Base-by-base conservation (phyloP, 1,140 invertebrate species). In the Tetramorium parvispinum region DNA sequence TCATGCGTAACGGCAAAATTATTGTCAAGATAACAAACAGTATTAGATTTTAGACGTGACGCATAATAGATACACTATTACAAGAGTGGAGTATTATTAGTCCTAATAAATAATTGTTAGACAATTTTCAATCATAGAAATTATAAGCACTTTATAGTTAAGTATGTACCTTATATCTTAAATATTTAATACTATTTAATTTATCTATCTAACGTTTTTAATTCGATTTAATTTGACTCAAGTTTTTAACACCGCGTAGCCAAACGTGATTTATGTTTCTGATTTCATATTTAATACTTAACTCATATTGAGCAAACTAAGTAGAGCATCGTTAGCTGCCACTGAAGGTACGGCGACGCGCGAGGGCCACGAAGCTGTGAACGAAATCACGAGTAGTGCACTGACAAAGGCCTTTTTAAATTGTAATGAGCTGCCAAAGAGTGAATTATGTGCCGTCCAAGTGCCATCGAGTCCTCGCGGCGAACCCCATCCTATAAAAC, bases 371-470 rank as follows among this genome's bases (percentile, higher is more conserved):
- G 59, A 37, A 46, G 51, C 63, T 83, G 78, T 85, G 88, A 75
- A 78, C 89, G 91, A 55, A 92, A 92, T 92, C 91, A 89, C 87
- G 91, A 87, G 75, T 85, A 87, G 85, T 87, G 73, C 86, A 85
- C 92, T 93, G 92, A 92, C 92, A 92, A 92, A 91, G 91, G 87
- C 91, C 93, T 93, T 95, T 95, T 95, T 95, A 95, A 95, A 95
- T 95, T 95, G 94, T 95, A 95, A 95, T 95, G 94, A 95, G 94
- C 94, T 95, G 95, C 94, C 95, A 95, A 95, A 95, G 93, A 92
- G 93, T 95, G 94, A 95, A 94, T 95, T 95, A 95, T 95, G 94
- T 92, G 87, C 93, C 92, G 92, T 90, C 91, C 93, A 89, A 94
- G 92, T 94, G 94, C 92, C 94, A 93, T 92, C 92, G 92, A 85